phyloP scores from a whole-genome alignment of 1,140 invertebrate species.

The Drosophila arizonae region DNA sequence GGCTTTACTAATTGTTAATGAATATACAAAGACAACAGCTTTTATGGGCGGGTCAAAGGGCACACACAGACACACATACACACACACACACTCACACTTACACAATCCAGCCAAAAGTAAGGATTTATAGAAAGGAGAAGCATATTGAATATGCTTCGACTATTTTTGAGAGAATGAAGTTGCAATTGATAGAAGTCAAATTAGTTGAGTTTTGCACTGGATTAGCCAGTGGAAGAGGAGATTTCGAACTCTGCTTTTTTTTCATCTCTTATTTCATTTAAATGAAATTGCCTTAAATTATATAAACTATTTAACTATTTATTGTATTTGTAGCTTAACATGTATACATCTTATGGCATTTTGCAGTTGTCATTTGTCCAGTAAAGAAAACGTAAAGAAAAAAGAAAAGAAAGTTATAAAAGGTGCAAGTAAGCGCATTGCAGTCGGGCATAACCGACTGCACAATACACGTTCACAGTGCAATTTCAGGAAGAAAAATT shows the following conservation, averaged over 20 bases:
- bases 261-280: slow-evolving; percentile 7
- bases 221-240: slow-evolving; percentile 41
- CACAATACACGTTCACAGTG: too few relatives aligned
- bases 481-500: too few relatives aligned
- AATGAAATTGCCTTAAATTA: slow-evolving; percentile 69
- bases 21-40: slow-evolving; percentile 5
- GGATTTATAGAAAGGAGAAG: neutral
- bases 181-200: slow-evolving; percentile 45
- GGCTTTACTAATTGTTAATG: slow-evolving; percentile 12
- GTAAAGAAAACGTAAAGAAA: slow-evolving; percentile 6
- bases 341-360: slow-evolving; percentile 68
- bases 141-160: slow-evolving; percentile 33
- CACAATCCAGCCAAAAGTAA: slow-evolving; percentile 47
- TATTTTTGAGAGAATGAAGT: slow-evolving; percentile 23
- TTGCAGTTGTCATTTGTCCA: slow-evolving; percentile 57
- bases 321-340: slow-evolving; percentile 67
- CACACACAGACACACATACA: slow-evolving; percentile 14
- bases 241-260: slow-evolving; percentile 31
- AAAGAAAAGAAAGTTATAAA: neutral
- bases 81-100: slow-evolving; percentile 10
- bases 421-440: neutral
- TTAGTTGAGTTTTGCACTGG: slow-evolving; percentile 30
- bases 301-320: slow-evolving; percentile 69
- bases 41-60: slow-evolving; percentile 3
- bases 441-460: too few relatives aligned